These are phyloP conservation scores for Bradysia coprophila DNA, from an alignment of 1,140 invertebrate species.

Conservation along the genomic window DNA sequence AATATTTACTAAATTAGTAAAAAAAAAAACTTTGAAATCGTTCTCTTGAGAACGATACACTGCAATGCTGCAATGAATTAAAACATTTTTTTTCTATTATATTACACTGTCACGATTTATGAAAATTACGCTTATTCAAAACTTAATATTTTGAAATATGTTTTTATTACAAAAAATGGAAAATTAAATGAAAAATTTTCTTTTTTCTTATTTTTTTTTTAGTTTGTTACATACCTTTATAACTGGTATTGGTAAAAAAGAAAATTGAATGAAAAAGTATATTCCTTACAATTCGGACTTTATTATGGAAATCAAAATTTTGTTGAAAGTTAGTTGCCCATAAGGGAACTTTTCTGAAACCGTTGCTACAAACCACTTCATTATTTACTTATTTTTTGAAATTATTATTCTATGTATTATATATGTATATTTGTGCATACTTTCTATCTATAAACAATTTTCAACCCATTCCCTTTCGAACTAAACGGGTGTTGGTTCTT, in stretches of 20 bases:
- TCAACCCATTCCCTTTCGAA: too few relatives aligned
- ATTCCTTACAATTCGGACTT: slow-evolving; percentile 6
- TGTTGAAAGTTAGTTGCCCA: slow-evolving; percentile 31
- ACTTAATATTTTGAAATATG: slow-evolving; percentile 7
- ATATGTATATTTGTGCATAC: too few relatives aligned
- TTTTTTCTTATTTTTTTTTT: slow-evolving; percentile 1
- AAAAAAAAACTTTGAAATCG: too few relatives aligned
- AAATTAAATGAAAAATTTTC: too few relatives aligned
- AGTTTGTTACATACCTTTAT: slow-evolving; percentile 6
- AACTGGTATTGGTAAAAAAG: too few relatives aligned
- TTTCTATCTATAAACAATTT: too few relatives aligned
- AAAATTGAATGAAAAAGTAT: slow-evolving; percentile 17
- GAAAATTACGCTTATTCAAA: slow-evolving; percentile 1
- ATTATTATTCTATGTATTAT: neutral
- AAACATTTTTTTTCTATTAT: slow-evolving; percentile 4
- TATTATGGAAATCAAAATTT: neutral
- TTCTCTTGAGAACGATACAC: too few relatives aligned
- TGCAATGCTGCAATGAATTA: too few relatives aligned
- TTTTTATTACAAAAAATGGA: slow-evolving; percentile 6
- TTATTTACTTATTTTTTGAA: neutral
- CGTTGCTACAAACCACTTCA: slow-evolving; percentile 8
- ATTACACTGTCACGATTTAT: slow-evolving; percentile 3
- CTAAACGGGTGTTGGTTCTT: too few relatives aligned
- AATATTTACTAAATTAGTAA: too few relatives aligned
- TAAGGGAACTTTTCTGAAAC: slow-evolving; percentile 47